These are phyloP conservation scores for Benitochromis conjunctus DNA, from an alignment of 2,113 vertebrate genomes.

Conservation along the genomic window DNA sequence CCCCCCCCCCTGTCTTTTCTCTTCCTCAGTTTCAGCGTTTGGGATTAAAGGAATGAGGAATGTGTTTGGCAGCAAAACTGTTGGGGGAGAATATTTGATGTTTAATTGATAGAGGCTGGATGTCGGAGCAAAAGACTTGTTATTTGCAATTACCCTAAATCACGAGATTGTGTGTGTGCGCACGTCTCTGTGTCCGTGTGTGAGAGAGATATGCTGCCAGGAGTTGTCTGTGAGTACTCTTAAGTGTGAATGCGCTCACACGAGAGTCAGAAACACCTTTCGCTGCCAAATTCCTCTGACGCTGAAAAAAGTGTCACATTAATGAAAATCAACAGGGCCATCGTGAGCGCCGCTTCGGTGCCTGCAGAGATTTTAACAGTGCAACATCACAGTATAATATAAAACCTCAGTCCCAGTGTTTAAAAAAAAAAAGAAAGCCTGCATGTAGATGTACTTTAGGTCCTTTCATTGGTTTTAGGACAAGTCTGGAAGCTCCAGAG, in stretches of 20 bases:
- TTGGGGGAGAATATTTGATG: conserved; percentile 38
- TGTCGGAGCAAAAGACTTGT: conserved; percentile 17
- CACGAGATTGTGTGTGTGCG: not conserved
- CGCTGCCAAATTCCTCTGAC: not conserved
- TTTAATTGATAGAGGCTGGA: conserved; percentile 49
- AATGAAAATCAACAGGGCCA: not conserved
- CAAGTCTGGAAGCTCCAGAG: fast-evolving
- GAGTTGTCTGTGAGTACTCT: not conserved
- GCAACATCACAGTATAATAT: not conserved
- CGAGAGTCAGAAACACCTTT: not conserved
- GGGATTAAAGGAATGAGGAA: conserved; percentile 47
- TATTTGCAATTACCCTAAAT: conserved; percentile 35
- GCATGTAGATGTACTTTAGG: not conserved
- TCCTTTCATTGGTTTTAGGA: fast-evolving
- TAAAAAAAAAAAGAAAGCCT: not conserved
- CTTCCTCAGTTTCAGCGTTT: conserved; percentile 21
- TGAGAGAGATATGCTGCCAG: not conserved
- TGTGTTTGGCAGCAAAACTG: conserved; percentile 42
- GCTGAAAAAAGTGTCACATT: conserved; percentile 20
- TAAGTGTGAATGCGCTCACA: not conserved
- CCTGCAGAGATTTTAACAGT: not conserved
- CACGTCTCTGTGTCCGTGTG: not conserved
- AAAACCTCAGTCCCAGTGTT: not conserved
- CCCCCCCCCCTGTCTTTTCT: not conserved
- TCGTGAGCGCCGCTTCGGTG: not conserved